These are phyloP conservation scores for Lanius ludovicianus DNA, from an alignment of 2,113 vertebrate genomes.

Conservation along the genomic window DNA sequence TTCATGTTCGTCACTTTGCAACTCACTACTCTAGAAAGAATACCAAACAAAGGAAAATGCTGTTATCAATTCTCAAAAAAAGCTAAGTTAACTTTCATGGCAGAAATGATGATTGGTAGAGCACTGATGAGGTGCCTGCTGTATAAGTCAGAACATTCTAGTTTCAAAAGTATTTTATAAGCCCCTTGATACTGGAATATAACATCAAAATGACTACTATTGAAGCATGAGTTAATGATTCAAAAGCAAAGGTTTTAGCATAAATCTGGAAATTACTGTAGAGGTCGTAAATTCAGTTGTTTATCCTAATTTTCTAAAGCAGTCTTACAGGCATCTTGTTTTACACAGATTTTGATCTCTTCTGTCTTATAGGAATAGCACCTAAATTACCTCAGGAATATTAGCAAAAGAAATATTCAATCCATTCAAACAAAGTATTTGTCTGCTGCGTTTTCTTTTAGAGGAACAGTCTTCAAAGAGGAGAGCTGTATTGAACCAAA, in stretches of 20 bases:
- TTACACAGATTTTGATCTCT: background rate
- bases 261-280: background rate
- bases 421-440: background rate
- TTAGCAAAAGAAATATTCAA: background rate
- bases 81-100: background rate
- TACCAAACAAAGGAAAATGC: background rate
- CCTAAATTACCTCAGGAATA: background rate
- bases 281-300: background rate
- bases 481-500: background rate
- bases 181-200: background rate
- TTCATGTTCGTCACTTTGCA: background rate
- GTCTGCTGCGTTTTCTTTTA: background rate
- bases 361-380: background rate
- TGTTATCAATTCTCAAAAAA: background rate
- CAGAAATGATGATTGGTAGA: background rate
- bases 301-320: background rate
- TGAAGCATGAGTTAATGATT: background rate
- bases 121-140: background rate
- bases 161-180: conserved; percentile 10
- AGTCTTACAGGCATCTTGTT: background rate
- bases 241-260: background rate
- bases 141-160: background rate
- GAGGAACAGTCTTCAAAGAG: background rate
- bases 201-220: background rate
- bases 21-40: background rate